phyloP scores from a whole-genome alignment of 2,888 invertebrate species.

The Euspilapteryx auroguttella region DNA sequence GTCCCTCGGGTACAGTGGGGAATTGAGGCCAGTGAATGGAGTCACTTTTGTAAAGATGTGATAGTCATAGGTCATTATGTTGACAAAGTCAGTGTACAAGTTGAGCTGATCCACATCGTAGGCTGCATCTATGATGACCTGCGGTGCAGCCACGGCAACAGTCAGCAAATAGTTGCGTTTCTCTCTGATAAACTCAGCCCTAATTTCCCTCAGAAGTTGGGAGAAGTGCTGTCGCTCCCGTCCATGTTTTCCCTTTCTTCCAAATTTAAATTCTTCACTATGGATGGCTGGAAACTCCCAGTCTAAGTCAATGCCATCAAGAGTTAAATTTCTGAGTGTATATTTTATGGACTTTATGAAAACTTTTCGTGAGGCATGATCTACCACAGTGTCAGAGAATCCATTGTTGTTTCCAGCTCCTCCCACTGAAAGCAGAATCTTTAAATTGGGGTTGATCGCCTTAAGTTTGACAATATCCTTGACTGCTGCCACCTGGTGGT shows the following conservation, averaged over 20 bases:
- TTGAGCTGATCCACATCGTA: constrained; percentile 81
- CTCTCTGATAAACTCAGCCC: constrained; percentile 65
- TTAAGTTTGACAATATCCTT: constrained; percentile 55
- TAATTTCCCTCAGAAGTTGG: constrained; percentile 72
- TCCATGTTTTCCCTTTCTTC: constrained; percentile 7
- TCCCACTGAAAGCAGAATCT: constrained; percentile 78
- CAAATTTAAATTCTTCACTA: too few relatives aligned
- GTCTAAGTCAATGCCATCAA: constrained; percentile 78
- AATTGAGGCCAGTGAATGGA: constrained; percentile 84
- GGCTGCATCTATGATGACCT: constrained; percentile 71
- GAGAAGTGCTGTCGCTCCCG: constrained; percentile 74
- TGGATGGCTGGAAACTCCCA: constrained; percentile 84
- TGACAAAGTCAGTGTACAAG: constrained; percentile 81
- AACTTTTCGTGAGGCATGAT: constrained; percentile 69
- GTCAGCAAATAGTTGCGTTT: constrained; percentile 66
- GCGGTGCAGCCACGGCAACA: constrained; percentile 79
- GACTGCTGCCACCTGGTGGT: constrained; percentile 30
- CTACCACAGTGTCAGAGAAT: constrained; percentile 72
- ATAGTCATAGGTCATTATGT: constrained; percentile 92
- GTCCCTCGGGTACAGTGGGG: constrained; percentile 70
- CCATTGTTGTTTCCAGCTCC: constrained; percentile 62
- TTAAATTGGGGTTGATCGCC: constrained; percentile 63
- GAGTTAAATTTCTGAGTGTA: constrained; percentile 47
- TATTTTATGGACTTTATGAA: constrained; percentile 59
- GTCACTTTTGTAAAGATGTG: constrained; percentile 76